These are phyloP conservation scores for Zosterops pallidus DNA, from an alignment of 2,113 vertebrate genomes.

Conservation along the genomic window DNA sequence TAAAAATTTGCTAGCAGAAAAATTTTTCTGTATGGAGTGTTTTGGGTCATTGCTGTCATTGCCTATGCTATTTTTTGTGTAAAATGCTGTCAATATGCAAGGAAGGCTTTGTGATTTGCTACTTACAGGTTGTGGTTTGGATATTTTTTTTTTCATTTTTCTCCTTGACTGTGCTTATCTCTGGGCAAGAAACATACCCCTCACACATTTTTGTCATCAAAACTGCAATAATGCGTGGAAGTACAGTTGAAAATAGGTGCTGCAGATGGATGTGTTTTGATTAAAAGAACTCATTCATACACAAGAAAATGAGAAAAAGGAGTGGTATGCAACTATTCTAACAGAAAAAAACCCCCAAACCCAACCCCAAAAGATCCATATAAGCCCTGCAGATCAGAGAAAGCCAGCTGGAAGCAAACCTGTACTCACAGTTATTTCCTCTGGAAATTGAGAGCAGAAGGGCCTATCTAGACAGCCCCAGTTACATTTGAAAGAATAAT, in stretches of 20 bases:
- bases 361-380: fast-evolving
- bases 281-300: neutral
- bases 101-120: neutral
- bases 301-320: neutral
- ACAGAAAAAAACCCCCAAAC: neutral
- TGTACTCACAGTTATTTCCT: neutral
- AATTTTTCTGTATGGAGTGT: neutral
- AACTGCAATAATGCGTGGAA: neutral
- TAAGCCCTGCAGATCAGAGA: neutral
- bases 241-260: neutral
- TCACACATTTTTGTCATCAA: neutral
- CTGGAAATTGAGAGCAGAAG: neutral
- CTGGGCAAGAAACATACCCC: neutral
- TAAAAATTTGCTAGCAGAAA: neutral
- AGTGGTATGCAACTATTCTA: neutral
- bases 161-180: neutral
- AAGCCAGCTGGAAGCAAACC: neutral
- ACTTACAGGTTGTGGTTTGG: neutral
- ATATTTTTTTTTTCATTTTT: neutral
- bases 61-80: neutral
- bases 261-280: neutral
- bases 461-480: neutral
- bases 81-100: neutral
- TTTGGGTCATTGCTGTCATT: neutral
- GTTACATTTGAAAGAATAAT: neutral